Evolutionary conservation across 2,113 vertebrate genomes (phyloP).

Genomic region (Callionymus lyra): DNA sequence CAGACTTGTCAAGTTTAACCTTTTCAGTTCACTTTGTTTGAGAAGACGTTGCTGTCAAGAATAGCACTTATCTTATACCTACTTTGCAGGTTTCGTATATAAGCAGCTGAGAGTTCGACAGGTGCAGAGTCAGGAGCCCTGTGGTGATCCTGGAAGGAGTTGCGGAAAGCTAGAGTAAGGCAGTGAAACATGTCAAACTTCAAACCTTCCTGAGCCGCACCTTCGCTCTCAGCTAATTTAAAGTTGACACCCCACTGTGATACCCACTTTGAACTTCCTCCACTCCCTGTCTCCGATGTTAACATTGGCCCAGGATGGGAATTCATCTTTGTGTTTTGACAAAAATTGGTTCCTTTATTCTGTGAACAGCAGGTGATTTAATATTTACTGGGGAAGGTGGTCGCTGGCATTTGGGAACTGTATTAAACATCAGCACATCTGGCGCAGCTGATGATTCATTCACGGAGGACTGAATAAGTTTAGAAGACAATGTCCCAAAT

Average conservation of each 20-base stretch:
- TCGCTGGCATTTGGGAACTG: constrained; percentile 6
- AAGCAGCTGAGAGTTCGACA: not conserved
- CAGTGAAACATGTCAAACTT: constrained; percentile 18
- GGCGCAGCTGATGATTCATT: constrained; percentile 18
- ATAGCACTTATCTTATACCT: too few relatives aligned
- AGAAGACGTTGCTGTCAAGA: too few relatives aligned
- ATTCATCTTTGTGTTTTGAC: constrained; percentile 22
- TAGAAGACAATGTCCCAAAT: constrained; percentile 7
- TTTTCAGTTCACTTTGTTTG: too few relatives aligned
- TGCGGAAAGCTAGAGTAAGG: constrained; percentile 12
- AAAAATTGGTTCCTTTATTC: constrained; percentile 10
- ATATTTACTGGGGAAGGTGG: constrained; percentile 19
- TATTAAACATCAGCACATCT: constrained; percentile 5
- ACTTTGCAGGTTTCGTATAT: too few relatives aligned
- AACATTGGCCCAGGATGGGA: constrained; percentile 16
- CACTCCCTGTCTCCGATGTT: constrained; percentile 10
- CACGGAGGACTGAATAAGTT: constrained; percentile 6
- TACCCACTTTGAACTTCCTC: constrained; percentile 21
- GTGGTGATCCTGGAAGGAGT: constrained; percentile 13
- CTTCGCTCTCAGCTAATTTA: constrained; percentile 30
- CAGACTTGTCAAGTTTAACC: too few relatives aligned
- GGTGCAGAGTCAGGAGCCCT: constrained; percentile 1
- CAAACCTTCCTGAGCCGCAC: constrained; percentile 16
- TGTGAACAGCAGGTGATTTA: constrained; percentile 23
- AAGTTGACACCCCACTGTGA: constrained; percentile 14